Evolutionary conservation across 2,113 vertebrate genomes (phyloP).

Genomic region (Meleagris gallopavo): DNA sequence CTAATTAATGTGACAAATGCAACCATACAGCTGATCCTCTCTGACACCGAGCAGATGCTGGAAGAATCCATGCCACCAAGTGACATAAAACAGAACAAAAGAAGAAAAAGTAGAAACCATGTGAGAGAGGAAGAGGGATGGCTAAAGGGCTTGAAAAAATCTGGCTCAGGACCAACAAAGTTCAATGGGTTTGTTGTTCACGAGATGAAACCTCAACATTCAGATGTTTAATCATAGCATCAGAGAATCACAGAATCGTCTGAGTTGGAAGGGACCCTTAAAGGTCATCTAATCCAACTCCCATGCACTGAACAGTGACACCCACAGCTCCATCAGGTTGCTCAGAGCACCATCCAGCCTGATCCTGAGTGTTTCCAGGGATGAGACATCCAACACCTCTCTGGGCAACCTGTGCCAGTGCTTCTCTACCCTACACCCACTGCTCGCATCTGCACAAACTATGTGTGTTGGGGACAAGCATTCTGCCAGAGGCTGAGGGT

Average conservation of each 20-base stretch:
- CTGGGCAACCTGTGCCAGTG: too few relatives aligned
- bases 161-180: rapidly evolving
- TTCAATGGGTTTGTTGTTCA: not conserved
- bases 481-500: rapidly evolving
- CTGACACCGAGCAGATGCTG: rapidly evolving
- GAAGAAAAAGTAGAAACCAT: not conserved
- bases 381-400: too few relatives aligned
- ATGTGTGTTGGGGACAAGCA: rapidly evolving
- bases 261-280: too few relatives aligned
- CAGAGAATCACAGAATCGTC: too few relatives aligned
- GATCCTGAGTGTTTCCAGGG: too few relatives aligned
- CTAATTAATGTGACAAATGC: not conserved
- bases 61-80: rapidly evolving
- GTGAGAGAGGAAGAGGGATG: not conserved
- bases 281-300: too few relatives aligned
- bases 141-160: not conserved
- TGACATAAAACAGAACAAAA: rapidly evolving
- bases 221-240: not conserved
- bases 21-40: not conserved
- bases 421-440: not conserved
- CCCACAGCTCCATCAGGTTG: too few relatives aligned
- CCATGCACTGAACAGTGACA: too few relatives aligned
- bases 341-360: too few relatives aligned
- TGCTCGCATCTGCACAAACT: rapidly evolving
- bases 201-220: not conserved